Evolutionary conservation across 2,113 vertebrate species (phyloP).

Genomic region (Nibea coibor): DNA sequence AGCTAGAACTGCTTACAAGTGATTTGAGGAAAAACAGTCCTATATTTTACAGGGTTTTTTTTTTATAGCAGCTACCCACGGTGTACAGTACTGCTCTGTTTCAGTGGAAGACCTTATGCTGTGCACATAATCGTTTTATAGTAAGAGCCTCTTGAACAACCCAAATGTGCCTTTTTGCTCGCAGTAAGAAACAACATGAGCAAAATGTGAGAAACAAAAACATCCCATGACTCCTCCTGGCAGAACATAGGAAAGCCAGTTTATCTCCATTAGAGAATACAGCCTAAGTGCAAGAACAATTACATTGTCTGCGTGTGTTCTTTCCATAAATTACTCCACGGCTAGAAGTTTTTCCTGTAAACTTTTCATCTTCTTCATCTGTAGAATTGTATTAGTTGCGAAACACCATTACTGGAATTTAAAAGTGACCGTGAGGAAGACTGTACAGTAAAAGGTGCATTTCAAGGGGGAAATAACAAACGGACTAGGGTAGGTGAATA

Average conservation of each 20-base stretch:
- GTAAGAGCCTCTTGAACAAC: neutral
- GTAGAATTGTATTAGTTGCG: neutral
- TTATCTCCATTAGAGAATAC: neutral
- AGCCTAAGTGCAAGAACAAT: neutral
- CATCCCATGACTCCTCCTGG: neutral
- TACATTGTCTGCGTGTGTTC: neutral
- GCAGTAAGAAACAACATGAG: neutral
- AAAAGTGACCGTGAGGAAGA: neutral
- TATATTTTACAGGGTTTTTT: neutral
- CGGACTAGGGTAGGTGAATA: slow-evolving; percentile 5
- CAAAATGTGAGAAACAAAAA: neutral
- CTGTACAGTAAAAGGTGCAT: slow-evolving; percentile 5
- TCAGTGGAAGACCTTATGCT: neutral
- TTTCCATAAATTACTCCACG: neutral
- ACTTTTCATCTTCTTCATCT: neutral
- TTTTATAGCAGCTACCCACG: neutral
- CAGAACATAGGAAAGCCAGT: neutral
- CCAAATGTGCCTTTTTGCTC: neutral
- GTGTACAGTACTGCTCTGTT: slow-evolving; percentile 9
- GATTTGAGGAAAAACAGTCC: slow-evolving; percentile 42
- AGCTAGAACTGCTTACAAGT: slow-evolving; percentile 31
- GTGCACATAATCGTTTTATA: neutral
- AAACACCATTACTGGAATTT: slow-evolving; percentile 29
- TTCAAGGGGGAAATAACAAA: slow-evolving; percentile 26
- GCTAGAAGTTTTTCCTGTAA: neutral